phyloP scores from a whole-genome alignment of 2,113 vertebrate genomes.

The Rafetus swinhoei region DNA sequence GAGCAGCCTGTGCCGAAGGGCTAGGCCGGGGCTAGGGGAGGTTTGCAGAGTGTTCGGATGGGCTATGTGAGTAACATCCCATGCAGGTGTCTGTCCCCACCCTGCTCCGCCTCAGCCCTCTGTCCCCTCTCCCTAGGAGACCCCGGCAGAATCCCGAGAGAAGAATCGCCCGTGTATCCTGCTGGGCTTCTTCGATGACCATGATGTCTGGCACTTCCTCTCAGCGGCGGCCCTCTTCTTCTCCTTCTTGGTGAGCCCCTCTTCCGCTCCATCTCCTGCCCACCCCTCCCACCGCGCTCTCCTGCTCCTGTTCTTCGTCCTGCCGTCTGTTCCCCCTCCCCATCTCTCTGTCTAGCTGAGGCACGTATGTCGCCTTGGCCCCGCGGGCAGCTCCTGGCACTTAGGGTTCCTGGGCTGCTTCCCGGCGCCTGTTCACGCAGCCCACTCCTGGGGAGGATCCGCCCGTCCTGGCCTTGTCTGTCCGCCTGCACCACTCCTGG shows the following conservation, averaged over 20 bases:
- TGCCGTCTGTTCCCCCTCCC: not conserved
- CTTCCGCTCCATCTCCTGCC: not conserved
- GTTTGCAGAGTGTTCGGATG: not conserved
- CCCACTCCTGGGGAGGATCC: not conserved
- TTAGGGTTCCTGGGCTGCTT: not conserved
- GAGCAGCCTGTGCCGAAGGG: not conserved
- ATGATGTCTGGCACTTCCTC: slow-evolving; percentile 87
- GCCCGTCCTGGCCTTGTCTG: not conserved
- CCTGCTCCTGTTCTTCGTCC: not conserved
- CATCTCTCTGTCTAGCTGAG: not conserved
- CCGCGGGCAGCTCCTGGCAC: not conserved
- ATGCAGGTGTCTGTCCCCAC: not conserved
- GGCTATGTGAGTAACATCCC: not conserved
- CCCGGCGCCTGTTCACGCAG: not conserved
- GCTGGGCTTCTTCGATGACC: slow-evolving; percentile 83
- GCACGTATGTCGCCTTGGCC: not conserved
- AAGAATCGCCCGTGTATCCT: slow-evolving; percentile 81
- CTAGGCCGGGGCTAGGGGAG: not conserved
- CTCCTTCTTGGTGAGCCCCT: slow-evolving; percentile 83
- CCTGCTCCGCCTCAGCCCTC: not conserved
- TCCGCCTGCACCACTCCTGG: not conserved
- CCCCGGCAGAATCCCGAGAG: slow-evolving; percentile 82
- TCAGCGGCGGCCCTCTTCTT: slow-evolving; percentile 85
- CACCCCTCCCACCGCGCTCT: not conserved
- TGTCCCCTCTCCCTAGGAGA: slow-evolving; percentile 68